These are phyloP conservation scores for Siniperca knerii DNA, from an alignment of 2,113 vertebrate genomes.

Conservation along the genomic window DNA sequence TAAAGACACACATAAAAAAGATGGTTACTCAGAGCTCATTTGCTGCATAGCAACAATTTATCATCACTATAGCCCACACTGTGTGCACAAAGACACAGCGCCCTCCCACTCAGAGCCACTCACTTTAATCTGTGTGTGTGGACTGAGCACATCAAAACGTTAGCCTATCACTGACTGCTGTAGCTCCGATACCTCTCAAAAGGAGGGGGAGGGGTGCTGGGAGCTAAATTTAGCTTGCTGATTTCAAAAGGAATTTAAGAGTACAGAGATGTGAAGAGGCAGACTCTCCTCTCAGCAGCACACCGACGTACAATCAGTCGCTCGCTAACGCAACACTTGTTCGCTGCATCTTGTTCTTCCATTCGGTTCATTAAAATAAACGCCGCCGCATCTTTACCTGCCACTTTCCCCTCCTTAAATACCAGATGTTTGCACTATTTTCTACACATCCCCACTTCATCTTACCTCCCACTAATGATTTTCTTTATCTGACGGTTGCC, in stretches of 20 bases:
- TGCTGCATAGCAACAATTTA: constrained; percentile 67
- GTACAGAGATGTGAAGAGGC: constrained; percentile 79
- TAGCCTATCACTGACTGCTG: constrained; percentile 74
- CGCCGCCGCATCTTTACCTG: neutral
- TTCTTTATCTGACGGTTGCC: constrained; percentile 67
- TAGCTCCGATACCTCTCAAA: constrained; percentile 69
- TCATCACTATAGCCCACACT: constrained; percentile 60
- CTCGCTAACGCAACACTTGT: neutral
- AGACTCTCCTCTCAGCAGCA: constrained; percentile 44
- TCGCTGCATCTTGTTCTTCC: constrained; percentile 3
- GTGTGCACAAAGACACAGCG: constrained; percentile 60
- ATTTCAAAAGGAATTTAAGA: constrained; percentile 84
- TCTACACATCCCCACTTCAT: neutral
- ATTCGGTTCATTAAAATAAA: constrained; percentile 34
- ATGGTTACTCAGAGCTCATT: constrained; percentile 56
- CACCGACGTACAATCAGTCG: constrained; percentile 19
- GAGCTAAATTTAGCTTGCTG: constrained; percentile 83
- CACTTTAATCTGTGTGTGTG: constrained; percentile 65
- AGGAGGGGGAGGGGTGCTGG: constrained; percentile 59
- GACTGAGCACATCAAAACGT: constrained; percentile 62
- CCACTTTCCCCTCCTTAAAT: constrained; percentile 15
- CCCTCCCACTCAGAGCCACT: constrained; percentile 66
- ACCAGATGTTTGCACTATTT: constrained; percentile 23
- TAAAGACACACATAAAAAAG: constrained; percentile 24
- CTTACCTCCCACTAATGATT: constrained; percentile 48